Conservation (phyloP, 2,797 vertebrate genomes). For the Petrocephalus schoutedeni region DNA sequence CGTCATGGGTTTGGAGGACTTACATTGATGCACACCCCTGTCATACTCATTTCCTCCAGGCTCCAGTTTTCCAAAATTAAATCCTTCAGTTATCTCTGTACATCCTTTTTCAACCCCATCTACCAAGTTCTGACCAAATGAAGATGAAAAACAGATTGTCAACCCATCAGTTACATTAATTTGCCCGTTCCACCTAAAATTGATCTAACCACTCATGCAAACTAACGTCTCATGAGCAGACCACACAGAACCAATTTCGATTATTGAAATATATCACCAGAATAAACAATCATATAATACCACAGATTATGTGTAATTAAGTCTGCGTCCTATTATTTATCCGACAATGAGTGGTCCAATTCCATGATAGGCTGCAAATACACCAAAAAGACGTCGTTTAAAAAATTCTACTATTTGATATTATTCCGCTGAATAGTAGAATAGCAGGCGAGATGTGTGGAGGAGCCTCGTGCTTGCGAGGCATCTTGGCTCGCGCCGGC, state of each 20-base stretch:
- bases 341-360: not conserved
- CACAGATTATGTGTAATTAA: not conserved
- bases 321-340: not conserved
- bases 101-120: not conserved
- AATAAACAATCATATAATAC: not conserved
- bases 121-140: not conserved
- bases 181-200: not conserved
- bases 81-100: not conserved
- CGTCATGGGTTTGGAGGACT: not conserved
- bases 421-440: not conserved
- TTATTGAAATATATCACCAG: not conserved
- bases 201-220: not conserved
- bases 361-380: not conserved
- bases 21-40: not conserved
- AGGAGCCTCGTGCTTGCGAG: constrained; percentile 14
- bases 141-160: not conserved
- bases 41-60: not conserved
- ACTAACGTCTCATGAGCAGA: not conserved
- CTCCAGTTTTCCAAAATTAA: not conserved
- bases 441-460: not conserved
- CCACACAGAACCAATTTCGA: not conserved
- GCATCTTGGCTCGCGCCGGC: constrained; percentile 20
- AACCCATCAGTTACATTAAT: constrained; percentile 1
- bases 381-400: not conserved
- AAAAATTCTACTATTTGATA: not conserved